phyloP scores from a whole-genome alignment of 2,797 vertebrate genomes.

The Pseudomugil tenellus region DNA sequence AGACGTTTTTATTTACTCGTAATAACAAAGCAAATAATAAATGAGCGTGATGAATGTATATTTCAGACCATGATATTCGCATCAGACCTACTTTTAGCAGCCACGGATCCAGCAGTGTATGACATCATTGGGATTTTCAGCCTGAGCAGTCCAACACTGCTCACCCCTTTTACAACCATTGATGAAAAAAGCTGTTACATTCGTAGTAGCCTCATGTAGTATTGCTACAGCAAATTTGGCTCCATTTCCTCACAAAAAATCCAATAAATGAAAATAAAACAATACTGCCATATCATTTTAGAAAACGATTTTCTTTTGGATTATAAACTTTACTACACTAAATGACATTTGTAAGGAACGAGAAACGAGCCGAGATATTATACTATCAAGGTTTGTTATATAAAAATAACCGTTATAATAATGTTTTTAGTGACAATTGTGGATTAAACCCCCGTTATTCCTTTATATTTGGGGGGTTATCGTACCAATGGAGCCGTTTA shows the following conservation, averaged over 20 bases:
- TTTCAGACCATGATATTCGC: constrained; percentile 42
- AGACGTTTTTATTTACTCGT: constrained; percentile 36
- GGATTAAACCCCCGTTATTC: constrained; percentile 20
- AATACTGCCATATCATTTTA: not conserved
- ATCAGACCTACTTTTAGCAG: constrained; percentile 63
- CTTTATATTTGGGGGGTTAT: constrained; percentile 37
- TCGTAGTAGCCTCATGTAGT: constrained; percentile 54
- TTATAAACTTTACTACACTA: constrained; percentile 56
- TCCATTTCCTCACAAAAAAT: constrained; percentile 27
- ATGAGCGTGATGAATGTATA: constrained; percentile 7
- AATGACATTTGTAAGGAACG: constrained; percentile 6
- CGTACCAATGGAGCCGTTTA: constrained; percentile 33
- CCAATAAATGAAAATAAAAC: constrained; percentile 2
- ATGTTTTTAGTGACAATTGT: not conserved
- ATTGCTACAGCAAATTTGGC: constrained; percentile 2
- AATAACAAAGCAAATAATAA: constrained; percentile 12
- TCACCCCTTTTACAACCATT: constrained; percentile 72
- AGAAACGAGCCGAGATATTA: not conserved
- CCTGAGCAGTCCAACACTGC: constrained; percentile 62
- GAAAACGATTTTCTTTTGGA: not conserved
- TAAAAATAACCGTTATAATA: not conserved
- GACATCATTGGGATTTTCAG: constrained; percentile 82
- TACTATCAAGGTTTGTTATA: not conserved
- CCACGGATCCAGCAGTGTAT: constrained; percentile 75
- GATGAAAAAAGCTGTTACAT: constrained; percentile 72